Evolutionary conservation across 2,888 invertebrate species (phyloP).

Genomic region (Dolichomitus sp.): DNA sequence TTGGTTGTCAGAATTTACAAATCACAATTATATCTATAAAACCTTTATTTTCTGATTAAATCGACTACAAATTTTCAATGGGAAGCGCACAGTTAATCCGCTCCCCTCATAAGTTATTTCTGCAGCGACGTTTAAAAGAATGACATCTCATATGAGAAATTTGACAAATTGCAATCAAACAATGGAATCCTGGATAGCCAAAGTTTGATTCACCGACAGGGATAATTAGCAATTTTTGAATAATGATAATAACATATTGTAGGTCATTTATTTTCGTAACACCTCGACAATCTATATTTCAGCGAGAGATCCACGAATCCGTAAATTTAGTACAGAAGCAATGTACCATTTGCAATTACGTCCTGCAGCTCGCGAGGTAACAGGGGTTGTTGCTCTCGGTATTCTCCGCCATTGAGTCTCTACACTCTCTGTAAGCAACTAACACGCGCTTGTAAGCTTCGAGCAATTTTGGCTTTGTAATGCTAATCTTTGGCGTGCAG

Average conservation of each 20-base stretch:
- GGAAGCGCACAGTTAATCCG: too few species aligned
- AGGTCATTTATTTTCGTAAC: background rate
- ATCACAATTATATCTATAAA: too few species aligned
- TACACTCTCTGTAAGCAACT: constrained; percentile 25
- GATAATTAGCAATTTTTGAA: background rate
- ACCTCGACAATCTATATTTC: background rate
- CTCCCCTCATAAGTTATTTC: background rate
- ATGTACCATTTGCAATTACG: constrained; percentile 54
- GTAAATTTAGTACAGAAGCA: background rate
- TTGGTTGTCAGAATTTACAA: too few species aligned
- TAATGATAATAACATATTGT: background rate
- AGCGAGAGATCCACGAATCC: background rate
- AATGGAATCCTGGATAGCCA: background rate
- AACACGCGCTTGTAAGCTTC: constrained; percentile 62
- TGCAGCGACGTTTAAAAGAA: background rate
- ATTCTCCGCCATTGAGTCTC: constrained; percentile 12
- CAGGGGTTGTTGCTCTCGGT: constrained; percentile 36
- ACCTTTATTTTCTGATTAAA: too few species aligned
- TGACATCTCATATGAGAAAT: background rate
- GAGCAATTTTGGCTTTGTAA: constrained; percentile 77
- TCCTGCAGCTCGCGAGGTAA: constrained; percentile 27
- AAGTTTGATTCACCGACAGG: background rate
- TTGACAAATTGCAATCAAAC: background rate
- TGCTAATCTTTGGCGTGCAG: constrained; percentile 74
- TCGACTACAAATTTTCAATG: too few species aligned